phyloP scores from a whole-genome alignment of 2,113 vertebrate genomes.

The Antechinus flavipes region DNA sequence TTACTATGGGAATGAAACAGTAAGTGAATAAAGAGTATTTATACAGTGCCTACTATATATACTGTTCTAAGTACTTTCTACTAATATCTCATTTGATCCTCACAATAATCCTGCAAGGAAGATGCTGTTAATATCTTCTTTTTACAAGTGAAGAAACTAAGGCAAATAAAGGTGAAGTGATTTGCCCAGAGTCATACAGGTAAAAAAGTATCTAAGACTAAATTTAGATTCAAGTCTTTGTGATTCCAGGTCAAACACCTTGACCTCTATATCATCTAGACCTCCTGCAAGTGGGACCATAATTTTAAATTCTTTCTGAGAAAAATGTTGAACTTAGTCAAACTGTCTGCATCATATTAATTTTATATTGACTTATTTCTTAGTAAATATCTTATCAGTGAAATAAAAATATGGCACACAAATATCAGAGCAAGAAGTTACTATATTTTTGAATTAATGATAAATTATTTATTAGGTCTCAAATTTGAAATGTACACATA shows the following conservation, averaged over 20 bases:
- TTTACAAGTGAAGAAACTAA: not conserved
- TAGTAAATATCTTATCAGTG: slow-evolving; percentile 3
- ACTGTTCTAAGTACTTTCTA: not conserved
- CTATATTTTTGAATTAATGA: slow-evolving; percentile 27
- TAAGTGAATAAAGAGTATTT: not conserved
- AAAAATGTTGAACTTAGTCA: slow-evolving; percentile 52
- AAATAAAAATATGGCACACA: slow-evolving; percentile 21
- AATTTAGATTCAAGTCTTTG: not conserved
- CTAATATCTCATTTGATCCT: not conserved
- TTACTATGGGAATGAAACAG: not conserved
- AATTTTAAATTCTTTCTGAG: slow-evolving; percentile 47
- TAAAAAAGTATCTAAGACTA: not conserved
- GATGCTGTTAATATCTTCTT: not conserved
- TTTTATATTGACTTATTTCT: slow-evolving; percentile 48
- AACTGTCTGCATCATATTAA: slow-evolving; percentile 5
- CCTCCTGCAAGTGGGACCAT: not conserved
- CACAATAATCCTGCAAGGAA: not conserved
- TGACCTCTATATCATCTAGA: not conserved
- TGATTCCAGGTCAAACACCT: not conserved
- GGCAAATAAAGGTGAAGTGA: not conserved
- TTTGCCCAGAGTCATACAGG: not conserved
- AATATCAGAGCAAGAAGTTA: not conserved
- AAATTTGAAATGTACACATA: not conserved
- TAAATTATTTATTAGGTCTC: slow-evolving; percentile 33
- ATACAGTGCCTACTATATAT: not conserved